phyloP scores from a whole-genome alignment of 2,797 vertebrate genomes.

The Scyliorhinus canicula region DNA sequence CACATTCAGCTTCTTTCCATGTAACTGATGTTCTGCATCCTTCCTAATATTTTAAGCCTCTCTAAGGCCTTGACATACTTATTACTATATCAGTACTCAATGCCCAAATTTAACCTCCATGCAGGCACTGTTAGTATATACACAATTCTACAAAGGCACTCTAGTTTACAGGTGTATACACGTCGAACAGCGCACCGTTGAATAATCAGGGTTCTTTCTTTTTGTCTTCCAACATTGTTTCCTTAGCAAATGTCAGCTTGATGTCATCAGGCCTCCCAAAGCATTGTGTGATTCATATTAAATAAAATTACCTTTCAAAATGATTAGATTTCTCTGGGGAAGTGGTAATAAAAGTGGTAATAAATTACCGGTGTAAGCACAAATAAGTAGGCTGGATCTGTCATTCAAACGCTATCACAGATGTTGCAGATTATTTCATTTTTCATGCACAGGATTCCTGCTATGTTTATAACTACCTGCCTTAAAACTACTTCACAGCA shows the following conservation, averaged over 20 bases:
- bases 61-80: background rate
- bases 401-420: background rate
- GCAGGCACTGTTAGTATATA: background rate
- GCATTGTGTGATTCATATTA: background rate
- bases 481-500: background rate
- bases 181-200: background rate
- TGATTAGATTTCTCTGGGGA: background rate
- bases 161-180: too few species aligned
- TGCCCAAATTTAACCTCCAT: background rate
- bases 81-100: background rate
- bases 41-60: background rate
- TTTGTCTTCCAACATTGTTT: background rate
- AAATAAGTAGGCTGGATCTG: background rate
- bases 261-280: background rate
- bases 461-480: background rate
- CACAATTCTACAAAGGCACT: background rate
- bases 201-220: background rate
- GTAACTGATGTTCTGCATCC: background rate
- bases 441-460: background rate
- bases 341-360: background rate
- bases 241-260: background rate
- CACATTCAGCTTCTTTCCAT: background rate
- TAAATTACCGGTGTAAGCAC: background rate
- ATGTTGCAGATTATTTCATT: background rate
- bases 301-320: constrained; percentile 19